These are phyloP conservation scores for Netelia inedita DNA, from an alignment of 2,888 invertebrate species.

Conservation along the genomic window DNA sequence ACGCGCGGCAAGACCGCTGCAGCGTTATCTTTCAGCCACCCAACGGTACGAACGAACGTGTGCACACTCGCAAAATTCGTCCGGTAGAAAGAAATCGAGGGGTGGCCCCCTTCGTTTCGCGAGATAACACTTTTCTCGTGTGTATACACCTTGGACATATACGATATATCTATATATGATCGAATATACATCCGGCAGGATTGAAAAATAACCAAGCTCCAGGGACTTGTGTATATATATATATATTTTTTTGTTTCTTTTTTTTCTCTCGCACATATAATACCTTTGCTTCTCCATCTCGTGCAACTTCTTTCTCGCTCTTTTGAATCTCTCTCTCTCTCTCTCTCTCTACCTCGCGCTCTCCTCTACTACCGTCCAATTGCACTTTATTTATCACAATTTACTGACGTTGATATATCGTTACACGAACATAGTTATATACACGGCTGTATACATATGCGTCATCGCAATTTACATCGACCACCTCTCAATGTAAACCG, in stretches of 20 bases:
- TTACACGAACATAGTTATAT: constrained; percentile 73
- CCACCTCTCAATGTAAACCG: constrained; percentile 83
- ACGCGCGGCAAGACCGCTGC: constrained; percentile 30
- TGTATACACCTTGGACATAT: constrained; percentile 28
- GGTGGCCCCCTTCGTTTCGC: constrained; percentile 50
- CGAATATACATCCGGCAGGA: constrained; percentile 64
- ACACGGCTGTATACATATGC: constrained; percentile 71
- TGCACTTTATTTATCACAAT: constrained; percentile 84
- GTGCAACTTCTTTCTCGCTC: constrained; percentile 50
- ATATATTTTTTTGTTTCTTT: background rate
- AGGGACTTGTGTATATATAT: constrained; percentile 1
- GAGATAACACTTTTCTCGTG: constrained; percentile 74
- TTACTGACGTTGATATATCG: constrained; percentile 83
- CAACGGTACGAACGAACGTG: constrained; percentile 26
- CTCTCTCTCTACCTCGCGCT: constrained; percentile 13
- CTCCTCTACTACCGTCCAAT: constrained; percentile 73
- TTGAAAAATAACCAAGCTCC: constrained; percentile 75
- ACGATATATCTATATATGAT: constrained; percentile 29
- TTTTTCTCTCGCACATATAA: constrained; percentile 42
- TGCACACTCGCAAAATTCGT: constrained; percentile 39
- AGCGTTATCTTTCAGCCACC: constrained; percentile 57
- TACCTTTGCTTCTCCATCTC: constrained; percentile 63
- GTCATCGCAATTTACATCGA: constrained; percentile 83
- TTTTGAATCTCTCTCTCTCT: constrained; percentile 62
- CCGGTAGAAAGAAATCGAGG: constrained; percentile 54